Base-by-base conservation (phyloP, 2,888 invertebrate species). In the Caenorhabditis becei region DNA sequence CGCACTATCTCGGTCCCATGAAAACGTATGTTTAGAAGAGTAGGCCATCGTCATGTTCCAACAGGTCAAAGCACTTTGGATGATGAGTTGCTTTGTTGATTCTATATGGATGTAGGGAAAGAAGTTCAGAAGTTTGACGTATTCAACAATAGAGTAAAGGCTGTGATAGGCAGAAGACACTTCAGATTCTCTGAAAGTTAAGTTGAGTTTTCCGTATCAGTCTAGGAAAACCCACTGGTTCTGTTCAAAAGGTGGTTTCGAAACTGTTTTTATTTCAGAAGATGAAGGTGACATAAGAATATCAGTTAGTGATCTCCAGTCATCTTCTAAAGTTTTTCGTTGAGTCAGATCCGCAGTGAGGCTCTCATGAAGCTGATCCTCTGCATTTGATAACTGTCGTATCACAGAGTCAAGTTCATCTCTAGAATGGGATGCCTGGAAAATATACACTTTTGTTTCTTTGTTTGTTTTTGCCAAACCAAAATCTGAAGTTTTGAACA, bases 31-130 rank as follows among this genome's bases (percentile, higher is more conserved):
- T 5, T 14, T 41, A 7, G 41, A 41, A 14, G 7, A 41, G 41
- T 41, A 14, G 11, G 41, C 2, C 14, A 41, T 11, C 14, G 41
- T 54, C 18, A 66, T 18, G 5, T 18, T 26, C 26, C 26, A 37
- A 24, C 53, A 54, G 51, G 54, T 66, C 16, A 49, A 20, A 24
- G 28, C 10, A 26, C 66, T 54, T 16, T 49, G 54, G 20, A n/a
- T 54, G 18, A 66, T 41, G 0, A 66, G n/a, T 26, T 54, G 53
- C 11, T 26, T 24, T 24, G 28, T 37, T 14, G 65, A 53, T 16
- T 53, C 23, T 10, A 11, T 1, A 1, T 51, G 23, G 2, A 65
- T n/a, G 10, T 24, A 16, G 2, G 37, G n/a, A n/a, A 65, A 53
- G 11, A 47, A 65, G 8, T 28, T 32, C 11, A 66, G 20, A 24